Conservation (phyloP, 2,797 vertebrate genomes). For the Xenops minutus region DNA sequence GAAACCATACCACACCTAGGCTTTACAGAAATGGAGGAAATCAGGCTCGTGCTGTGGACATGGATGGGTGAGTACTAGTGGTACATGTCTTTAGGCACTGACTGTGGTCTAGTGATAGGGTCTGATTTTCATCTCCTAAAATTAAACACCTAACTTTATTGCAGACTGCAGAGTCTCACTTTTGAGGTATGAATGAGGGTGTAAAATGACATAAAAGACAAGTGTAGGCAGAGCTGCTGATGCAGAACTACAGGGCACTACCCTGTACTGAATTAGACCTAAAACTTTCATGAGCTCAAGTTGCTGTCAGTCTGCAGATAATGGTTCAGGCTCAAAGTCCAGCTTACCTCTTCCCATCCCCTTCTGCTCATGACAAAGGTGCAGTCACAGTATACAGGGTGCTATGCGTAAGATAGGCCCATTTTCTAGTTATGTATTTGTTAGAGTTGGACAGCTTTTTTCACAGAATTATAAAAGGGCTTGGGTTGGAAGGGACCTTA, state of each 20-base stretch:
- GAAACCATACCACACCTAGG: neutral
- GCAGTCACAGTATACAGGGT: fast-evolving
- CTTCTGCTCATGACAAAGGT: neutral
- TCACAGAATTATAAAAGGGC: neutral
- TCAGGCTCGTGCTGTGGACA: neutral
- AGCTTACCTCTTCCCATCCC: neutral
- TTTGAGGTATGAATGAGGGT: neutral
- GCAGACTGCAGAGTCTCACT: neutral
- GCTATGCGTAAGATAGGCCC: neutral
- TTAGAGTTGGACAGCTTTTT: neutral
- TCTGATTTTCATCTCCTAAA: neutral
- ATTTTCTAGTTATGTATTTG: neutral
- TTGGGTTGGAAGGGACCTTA: neutral
- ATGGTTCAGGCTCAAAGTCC: neutral
- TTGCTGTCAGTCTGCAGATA: neutral
- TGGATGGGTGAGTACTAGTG: neutral
- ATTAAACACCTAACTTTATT: neutral
- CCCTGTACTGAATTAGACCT: fast-evolving
- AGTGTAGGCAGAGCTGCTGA: neutral
- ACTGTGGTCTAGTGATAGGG: neutral
- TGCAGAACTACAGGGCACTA: neutral
- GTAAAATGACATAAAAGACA: neutral
- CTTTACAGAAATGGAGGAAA: neutral
- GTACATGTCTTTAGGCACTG: neutral
- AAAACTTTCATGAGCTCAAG: neutral